These are phyloP conservation scores for Mythimna albipuncta DNA, from an alignment of 2,888 invertebrate species.

Conservation along the genomic window DNA sequence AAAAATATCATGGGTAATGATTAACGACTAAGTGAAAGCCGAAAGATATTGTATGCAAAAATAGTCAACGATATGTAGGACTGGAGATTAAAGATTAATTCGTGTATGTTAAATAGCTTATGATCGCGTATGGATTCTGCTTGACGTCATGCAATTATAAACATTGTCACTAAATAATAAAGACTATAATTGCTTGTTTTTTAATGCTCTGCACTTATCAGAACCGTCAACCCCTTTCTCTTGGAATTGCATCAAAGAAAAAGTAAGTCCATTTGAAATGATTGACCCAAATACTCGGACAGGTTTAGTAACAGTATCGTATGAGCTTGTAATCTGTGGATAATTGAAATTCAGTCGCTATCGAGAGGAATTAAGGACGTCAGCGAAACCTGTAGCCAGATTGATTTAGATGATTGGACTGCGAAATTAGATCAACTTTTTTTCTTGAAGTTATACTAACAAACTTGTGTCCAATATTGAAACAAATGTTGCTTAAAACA, in stretches of 20 bases:
- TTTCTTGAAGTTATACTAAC: neutral
- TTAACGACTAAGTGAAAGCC: conserved; percentile 72
- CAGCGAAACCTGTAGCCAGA: conserved; percentile 12
- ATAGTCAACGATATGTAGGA: conserved; percentile 62
- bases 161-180: conserved; percentile 37
- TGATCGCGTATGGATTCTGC: conserved; percentile 17
- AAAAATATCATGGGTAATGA: conserved; percentile 67
- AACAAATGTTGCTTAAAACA: neutral
- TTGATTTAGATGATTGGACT: conserved; percentile 31
- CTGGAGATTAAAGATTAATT: conserved; percentile 63
- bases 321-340: conserved; percentile 46
- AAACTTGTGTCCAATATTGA: neutral
- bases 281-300: conserved; percentile 69
- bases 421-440: conserved; percentile 5
- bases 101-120: conserved; percentile 57
- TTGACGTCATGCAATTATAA: conserved; percentile 25
- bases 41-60: conserved; percentile 72
- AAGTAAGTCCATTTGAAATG: conserved; percentile 64
- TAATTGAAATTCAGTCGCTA: conserved; percentile 48
- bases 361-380: conserved; percentile 46
- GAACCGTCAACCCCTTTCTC: conserved; percentile 63
- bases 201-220: conserved; percentile 48
- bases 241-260: conserved; percentile 60
- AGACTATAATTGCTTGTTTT: conserved; percentile 42
- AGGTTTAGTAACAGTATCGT: conserved; percentile 59